A percentile compares a stretch with the other conserved stretches of the same genome.
Conservation (phyloP, 2,113 vertebrate genomes). For the Pungitius pungitius region DNA sequence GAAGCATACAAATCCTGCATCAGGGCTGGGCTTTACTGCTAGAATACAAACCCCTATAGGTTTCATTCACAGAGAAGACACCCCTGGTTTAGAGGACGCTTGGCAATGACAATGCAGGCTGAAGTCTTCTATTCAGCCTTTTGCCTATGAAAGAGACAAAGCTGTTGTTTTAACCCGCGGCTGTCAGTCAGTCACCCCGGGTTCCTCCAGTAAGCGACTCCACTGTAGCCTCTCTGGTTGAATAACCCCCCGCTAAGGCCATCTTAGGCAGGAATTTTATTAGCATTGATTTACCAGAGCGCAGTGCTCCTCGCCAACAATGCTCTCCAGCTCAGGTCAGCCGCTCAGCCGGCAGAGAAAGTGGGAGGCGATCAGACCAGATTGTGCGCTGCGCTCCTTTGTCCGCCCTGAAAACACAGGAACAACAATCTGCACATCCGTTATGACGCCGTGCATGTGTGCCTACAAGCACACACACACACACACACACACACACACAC, state of each 20-base stretch:
- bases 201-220: slow-evolving; percentile 32
- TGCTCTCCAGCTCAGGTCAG: slow-evolving; percentile 22
- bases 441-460: slow-evolving; percentile 40
- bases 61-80: slow-evolving; percentile 26
- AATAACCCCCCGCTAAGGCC: slow-evolving; percentile 61
- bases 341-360: slow-evolving; percentile 15
- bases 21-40: neutral
- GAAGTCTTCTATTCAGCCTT: slow-evolving; percentile 27
- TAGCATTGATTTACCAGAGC: slow-evolving; percentile 58
- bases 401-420: slow-evolving; percentile 44
- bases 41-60: neutral
- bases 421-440: slow-evolving; percentile 54
- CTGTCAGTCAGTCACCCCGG: slow-evolving; percentile 52
- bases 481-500: slow-evolving; percentile 39
- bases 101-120: slow-evolving; percentile 35
- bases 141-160: slow-evolving; percentile 53
- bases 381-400: slow-evolving; percentile 34
- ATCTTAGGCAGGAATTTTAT: slow-evolving; percentile 61
- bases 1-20: neutral
- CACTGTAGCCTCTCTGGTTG: slow-evolving; percentile 48
- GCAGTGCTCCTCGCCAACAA: slow-evolving; percentile 9
- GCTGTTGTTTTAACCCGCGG: slow-evolving; percentile 60
- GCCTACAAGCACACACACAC: slow-evolving; percentile 32
- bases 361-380: slow-evolving; percentile 22
- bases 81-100: slow-evolving; percentile 9